Evolutionary conservation across 92 coral and sea anemone species (phyloP), one percentile per base, ranked within the genome.

Genomic region (Zoanthus gigantus): DNA sequence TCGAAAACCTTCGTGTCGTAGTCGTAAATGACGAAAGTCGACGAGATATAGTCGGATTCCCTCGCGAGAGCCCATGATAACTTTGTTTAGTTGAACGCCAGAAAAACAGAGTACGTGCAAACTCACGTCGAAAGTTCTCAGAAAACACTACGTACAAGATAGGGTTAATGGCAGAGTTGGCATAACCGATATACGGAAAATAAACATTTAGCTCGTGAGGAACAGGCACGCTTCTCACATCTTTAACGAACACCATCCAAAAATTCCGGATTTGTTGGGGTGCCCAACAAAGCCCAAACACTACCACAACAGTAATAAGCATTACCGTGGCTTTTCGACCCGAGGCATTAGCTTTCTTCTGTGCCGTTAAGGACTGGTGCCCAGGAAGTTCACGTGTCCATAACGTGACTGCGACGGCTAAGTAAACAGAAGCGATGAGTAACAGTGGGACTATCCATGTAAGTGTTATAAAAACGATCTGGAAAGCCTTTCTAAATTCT

Each of bases 281-380:
- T 32, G 94, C 87, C 98, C 98, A 95, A 56, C 95, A 95, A 37
- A 93, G 71, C 66, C 94, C 98, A 91, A 95, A 95, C 15, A 95
- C 98, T 57, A 81, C 87, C 17, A 95, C 98, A 45, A 95, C 98
- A 37, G 98, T 95, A 0, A 95, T 72, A 6, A 95, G 90, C 98
- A 93, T 95, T 23, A 81, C 87, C 7, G 95, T 95, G 83, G 96
- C 98, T 91, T 93, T 91, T 83, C 90, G 91, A 28, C 92, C 92
- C 14, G 93, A 85, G 47, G 93, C 96, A 32, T 93, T 87, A 56
- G 95, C 95, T 81, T 93, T 95, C 90, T 93, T 92, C 54, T 93
- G 93, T 50, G 91, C 93, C 2, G 87, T 94, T 29, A 88, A 78
- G n/a, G 95, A 91, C 67, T 92, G 88, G 42, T 91, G 92, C 29